Conservation (phyloP, 2,888 invertebrate species). For the Callinectes sapidus region DNA sequence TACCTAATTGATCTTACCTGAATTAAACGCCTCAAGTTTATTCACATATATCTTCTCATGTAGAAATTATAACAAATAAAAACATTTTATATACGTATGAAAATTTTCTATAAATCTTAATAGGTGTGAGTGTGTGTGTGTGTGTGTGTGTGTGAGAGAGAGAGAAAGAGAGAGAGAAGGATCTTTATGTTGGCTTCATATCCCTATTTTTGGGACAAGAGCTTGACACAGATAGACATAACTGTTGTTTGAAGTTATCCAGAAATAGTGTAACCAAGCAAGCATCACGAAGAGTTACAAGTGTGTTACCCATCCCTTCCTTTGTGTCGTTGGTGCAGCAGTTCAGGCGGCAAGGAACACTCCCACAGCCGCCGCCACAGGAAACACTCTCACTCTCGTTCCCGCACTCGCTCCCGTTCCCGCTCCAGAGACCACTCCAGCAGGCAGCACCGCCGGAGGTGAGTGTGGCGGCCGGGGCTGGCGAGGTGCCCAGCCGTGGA, state of each 20-base stretch:
- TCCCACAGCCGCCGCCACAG: conserved; percentile 35
- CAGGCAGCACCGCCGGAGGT: conserved; percentile 19
- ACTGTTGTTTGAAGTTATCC: not conserved
- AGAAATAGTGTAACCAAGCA: not conserved
- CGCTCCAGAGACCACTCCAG: conserved; percentile 25
- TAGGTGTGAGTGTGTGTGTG: too few relatives aligned
- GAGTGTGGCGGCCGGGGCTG: not conserved
- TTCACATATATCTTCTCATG: too few relatives aligned
- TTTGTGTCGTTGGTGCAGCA: not conserved
- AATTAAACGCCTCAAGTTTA: too few relatives aligned
- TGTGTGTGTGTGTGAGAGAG: too few relatives aligned
- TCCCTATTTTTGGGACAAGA: too few relatives aligned
- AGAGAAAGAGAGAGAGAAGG: too few relatives aligned
- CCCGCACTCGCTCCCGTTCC: conserved; percentile 43
- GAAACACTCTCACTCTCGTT: conserved; percentile 40
- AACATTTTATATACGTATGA: too few relatives aligned
- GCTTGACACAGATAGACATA: not conserved
- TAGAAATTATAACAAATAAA: too few relatives aligned
- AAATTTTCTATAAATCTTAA: too few relatives aligned
- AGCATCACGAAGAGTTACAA: not conserved
- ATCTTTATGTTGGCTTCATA: too few relatives aligned
- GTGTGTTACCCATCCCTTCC: not conserved
- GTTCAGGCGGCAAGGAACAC: conserved; percentile 31
- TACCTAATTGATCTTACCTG: too few relatives aligned
- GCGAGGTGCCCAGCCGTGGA: not conserved